These are phyloP conservation scores for Antheraea assamensis DNA, from an alignment of 2,888 invertebrate species.

Conservation along the genomic window DNA sequence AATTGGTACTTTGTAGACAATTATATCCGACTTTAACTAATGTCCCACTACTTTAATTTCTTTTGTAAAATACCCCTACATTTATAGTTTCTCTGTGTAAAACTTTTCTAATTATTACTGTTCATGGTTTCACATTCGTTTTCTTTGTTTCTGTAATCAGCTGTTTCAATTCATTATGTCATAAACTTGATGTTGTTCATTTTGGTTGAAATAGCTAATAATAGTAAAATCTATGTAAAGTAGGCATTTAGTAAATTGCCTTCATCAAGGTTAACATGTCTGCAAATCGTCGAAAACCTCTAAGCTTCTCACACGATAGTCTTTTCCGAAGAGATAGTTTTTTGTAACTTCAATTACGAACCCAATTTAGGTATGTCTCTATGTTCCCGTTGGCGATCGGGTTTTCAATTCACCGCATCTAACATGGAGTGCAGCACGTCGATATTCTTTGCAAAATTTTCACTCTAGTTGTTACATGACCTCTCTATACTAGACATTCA, in stretches of 20 bases:
- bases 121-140: not conserved
- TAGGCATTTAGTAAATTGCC: too few species aligned
- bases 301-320: too few species aligned
- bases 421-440: too few species aligned
- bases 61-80: not conserved
- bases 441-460: too few species aligned
- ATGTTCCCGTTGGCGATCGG: too few species aligned
- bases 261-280: too few species aligned
- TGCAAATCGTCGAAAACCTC: too few species aligned
- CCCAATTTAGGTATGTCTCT: not conserved
- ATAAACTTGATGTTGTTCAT: not conserved
- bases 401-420: too few species aligned
- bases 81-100: not conserved
- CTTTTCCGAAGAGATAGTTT: too few species aligned
- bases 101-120: not conserved
- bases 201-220: not conserved
- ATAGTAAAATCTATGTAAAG: not conserved
- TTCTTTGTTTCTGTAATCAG: not conserved
- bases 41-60: not conserved
- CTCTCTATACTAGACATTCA: too few species aligned
- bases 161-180: not conserved
- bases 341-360: not conserved
- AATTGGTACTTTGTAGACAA: not conserved
- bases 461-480: too few species aligned
- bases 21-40: not conserved